Evolutionary conservation across 2,797 vertebrate genomes (phyloP).

Genomic region (Okamejei kenojei): DNA sequence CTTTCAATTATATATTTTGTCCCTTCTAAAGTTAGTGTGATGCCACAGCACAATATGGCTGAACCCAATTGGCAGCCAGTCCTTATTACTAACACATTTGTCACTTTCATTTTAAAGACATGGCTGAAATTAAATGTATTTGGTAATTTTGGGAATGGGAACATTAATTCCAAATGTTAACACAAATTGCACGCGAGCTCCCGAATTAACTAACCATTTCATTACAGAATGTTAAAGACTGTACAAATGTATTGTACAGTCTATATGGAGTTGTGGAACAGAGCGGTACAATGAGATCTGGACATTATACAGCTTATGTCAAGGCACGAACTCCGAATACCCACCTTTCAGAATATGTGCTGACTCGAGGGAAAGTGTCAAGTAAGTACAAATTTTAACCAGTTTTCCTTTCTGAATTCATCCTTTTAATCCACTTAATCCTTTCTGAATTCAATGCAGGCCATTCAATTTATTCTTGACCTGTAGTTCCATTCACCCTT

Average conservation of each 20-base stretch:
- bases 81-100: background rate
- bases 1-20: background rate
- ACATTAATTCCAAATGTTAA: background rate
- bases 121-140: background rate
- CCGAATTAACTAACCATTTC: background rate
- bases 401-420: background rate
- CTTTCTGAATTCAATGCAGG: background rate
- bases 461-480: no score
- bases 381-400: slow-evolving; percentile 50
- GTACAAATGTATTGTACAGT: slow-evolving; percentile 71
- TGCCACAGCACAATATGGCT: background rate
- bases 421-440: background rate
- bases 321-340: slow-evolving; percentile 63
- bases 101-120: background rate
- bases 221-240: slow-evolving; percentile 64
- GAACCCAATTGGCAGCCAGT: background rate
- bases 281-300: slow-evolving; percentile 91
- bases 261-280: slow-evolving; percentile 93
- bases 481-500: no score
- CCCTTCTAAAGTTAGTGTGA: background rate
- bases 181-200: background rate
- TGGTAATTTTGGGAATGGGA: background rate
- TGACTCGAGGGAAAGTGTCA: slow-evolving; percentile 54
- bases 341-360: slow-evolving; percentile 53
- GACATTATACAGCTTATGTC: slow-evolving; percentile 90